phyloP scores from a whole-genome alignment of 2,113 vertebrate genomes.

The Mormyrus iriodes region DNA sequence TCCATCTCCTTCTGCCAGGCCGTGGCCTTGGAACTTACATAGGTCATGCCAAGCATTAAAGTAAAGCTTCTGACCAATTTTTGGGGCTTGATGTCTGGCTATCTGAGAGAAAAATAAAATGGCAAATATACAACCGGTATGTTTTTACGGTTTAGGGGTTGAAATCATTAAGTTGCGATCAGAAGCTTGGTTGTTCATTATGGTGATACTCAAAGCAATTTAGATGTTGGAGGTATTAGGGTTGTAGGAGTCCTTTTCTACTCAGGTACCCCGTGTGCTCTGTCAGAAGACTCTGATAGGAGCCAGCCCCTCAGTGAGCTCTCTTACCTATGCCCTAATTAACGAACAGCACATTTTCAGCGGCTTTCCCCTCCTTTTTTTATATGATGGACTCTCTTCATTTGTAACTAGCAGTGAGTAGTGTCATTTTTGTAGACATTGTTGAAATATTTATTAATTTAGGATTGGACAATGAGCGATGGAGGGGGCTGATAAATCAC shows the following conservation, averaged over 20 bases:
- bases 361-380: not conserved
- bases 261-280: not conserved
- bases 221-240: not conserved
- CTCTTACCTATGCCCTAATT: no score
- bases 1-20: not conserved
- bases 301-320: not conserved
- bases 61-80: not conserved
- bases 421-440: constrained; percentile 49
- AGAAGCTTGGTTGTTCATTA: not conserved
- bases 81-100: not conserved
- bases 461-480: constrained; percentile 40
- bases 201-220: not conserved
- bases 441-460: constrained; percentile 55
- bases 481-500: constrained; percentile 42
- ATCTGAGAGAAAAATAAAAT: not conserved
- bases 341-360: not conserved
- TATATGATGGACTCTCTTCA: constrained; percentile 54
- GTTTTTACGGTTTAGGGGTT: not conserved
- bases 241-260: not conserved
- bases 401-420: constrained; percentile 51
- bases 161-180: not conserved
- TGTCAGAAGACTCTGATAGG: not conserved
- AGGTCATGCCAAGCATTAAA: not conserved
- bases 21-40: not conserved
- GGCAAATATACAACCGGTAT: no score